Percentiles rank a stretch among this genome's conserved stretches.
These are phyloP conservation scores for Phataginus tetradactyla DNA, from an alignment of 2,797 vertebrate genomes.

Conservation along the genomic window DNA sequence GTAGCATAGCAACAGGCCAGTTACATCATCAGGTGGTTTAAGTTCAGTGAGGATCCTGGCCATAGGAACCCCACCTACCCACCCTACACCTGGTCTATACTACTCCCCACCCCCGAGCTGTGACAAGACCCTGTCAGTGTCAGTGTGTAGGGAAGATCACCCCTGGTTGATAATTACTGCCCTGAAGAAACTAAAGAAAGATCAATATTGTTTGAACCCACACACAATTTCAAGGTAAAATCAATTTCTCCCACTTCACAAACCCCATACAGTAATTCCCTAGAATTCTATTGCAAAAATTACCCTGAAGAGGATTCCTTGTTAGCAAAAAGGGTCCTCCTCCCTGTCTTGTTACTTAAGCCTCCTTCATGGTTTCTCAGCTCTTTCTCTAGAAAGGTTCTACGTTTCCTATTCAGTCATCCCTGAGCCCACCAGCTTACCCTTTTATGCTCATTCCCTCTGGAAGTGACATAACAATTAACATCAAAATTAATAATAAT, in stretches of 20 bases:
- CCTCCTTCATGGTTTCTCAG: neutral
- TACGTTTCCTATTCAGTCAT: neutral
- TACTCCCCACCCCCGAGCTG: rapidly evolving
- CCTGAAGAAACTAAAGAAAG: neutral
- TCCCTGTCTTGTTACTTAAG: neutral
- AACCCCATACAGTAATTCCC: neutral
- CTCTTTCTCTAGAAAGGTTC: neutral
- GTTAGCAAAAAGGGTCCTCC: neutral
- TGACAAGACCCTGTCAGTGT: neutral
- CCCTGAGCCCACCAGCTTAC: neutral
- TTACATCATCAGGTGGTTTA: no score
- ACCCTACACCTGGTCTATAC: neutral
- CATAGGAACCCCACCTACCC: no score
- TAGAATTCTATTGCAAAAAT: neutral
- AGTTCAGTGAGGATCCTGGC: no score
- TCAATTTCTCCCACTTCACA: neutral
- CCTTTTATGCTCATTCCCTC: neutral
- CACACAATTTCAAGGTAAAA: neutral
- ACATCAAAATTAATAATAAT: neutral
- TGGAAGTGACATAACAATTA: neutral
- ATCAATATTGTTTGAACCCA: neutral
- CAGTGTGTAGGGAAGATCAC: neutral
- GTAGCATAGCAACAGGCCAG: no score
- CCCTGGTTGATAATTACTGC: neutral
- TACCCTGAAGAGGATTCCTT: neutral